A percentile compares a stretch with the other conserved stretches of the same genome.
These are phyloP conservation scores for Drosophila pseudotakahashii DNA, from an alignment of 2,888 invertebrate genomes.

Conservation along the genomic window DNA sequence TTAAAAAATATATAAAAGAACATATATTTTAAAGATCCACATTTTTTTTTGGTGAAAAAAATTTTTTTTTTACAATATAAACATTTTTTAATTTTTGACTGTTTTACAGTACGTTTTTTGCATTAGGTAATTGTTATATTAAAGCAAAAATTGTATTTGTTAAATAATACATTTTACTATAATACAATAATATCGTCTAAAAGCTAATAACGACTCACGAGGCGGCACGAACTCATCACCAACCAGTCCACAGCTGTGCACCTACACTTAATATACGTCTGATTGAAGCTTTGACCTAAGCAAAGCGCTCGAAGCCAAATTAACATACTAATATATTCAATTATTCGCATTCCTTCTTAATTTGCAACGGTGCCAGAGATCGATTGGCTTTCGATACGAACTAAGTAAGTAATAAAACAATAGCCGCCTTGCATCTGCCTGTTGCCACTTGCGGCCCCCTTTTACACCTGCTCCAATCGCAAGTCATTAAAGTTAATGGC, in stretches of 20 bases:
- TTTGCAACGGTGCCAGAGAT: conserved; percentile 38
- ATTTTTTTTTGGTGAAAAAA: too few relatives aligned
- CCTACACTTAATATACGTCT: conserved; percentile 16
- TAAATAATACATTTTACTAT: too few relatives aligned
- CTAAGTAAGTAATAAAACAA: conserved; percentile 38
- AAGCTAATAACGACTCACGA: not conserved
- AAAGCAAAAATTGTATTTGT: too few relatives aligned
- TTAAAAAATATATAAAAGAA: too few relatives aligned
- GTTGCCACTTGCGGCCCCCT: not conserved
- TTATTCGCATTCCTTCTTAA: conserved; percentile 41
- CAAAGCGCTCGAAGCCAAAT: conserved; percentile 40
- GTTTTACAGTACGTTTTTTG: too few relatives aligned
- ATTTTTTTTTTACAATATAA: too few relatives aligned
- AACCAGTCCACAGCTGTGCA: conserved; percentile 9
- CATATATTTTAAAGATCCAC: too few relatives aligned
- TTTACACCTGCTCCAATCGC: conserved; percentile 6
- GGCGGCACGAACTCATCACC: not conserved
- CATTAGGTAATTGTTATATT: too few relatives aligned
- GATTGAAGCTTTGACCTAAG: conserved; percentile 41
- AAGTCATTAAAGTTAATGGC: conserved; percentile 44
- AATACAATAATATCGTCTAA: too few relatives aligned
- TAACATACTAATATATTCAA: conserved; percentile 59
- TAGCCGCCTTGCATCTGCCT: conserved; percentile 6
- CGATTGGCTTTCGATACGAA: conserved; percentile 35
- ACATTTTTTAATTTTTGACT: too few relatives aligned